Evolutionary conservation across 1,140 invertebrate species (phyloP), one percentile per base, ranked within the genome.

Genomic region (Ectropis grisescens): DNA sequence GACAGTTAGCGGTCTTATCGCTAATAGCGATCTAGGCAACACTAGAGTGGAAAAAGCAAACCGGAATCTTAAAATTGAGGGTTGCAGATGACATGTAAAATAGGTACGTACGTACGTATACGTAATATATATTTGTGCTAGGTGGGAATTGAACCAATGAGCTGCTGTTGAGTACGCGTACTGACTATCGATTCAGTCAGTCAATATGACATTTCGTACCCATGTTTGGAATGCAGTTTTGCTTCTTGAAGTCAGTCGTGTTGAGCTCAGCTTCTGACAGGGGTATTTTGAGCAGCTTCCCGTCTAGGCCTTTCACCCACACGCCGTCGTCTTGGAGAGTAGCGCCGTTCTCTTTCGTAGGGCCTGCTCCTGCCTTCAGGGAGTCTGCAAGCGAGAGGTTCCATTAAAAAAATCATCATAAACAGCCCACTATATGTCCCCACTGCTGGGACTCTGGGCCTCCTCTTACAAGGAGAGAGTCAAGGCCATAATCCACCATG

Each of bases 221-320:
- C 58, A 65, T 65, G 15, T 61, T 59, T 10, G 58, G 58, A 11
- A 65, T 52, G 37, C 65, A 69, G 27, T 62, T 62, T 40, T 65
- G 50, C 33, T 69, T 65, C 37, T 59, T 62, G 33, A 47, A 69
- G 0, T 38, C 27, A 0, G 60, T 59, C 22, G 40, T 44, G 26
- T 40, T 37, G 5, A 62, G 35, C 16, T 60, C 56, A 0, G 32
- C 34, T 29, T 65, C 65, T 0, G 41, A 35, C 15, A 37, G 41
- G 11, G 65, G 60, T 5, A 69, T 53, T 6, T 41, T 22, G 47
- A 65, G 52, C 10, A 65, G 48, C n/a, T 35, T 36, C 2, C 26
- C 27, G 14, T 52, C 41, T 0, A 31, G 47, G 6, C 49, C 49
- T 13, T 48, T 45, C 2, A 66, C 51, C 60, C 60, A 65, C 1